A percentile compares a stretch with the other conserved stretches of the same genome.
phyloP scores from a whole-genome alignment of 2,797 vertebrate genomes.

The Sarcoramphus papa region DNA sequence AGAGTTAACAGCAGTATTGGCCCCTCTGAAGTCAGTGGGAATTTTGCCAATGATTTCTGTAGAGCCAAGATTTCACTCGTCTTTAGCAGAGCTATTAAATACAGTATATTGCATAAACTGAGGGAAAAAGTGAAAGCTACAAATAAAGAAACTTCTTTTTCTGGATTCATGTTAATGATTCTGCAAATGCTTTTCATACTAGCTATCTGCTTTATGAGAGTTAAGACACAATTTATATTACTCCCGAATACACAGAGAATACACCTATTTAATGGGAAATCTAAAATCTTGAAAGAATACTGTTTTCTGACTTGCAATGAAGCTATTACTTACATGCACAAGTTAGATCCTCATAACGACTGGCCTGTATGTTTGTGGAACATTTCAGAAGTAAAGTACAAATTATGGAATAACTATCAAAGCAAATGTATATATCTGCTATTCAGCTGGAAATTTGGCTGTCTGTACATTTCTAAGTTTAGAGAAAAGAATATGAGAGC shows the following conservation, averaged over 20 bases:
- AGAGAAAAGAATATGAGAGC: background rate
- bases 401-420: background rate
- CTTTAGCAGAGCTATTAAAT: slow-evolving; percentile 2
- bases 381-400: background rate
- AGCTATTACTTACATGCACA: background rate
- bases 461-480: background rate
- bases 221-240: background rate
- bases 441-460: background rate
- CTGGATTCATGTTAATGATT: background rate
- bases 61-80: background rate
- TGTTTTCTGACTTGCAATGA: background rate
- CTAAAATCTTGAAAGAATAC: background rate
- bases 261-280: background rate
- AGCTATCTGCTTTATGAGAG: background rate
- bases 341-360: background rate
- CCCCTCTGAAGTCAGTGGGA: slow-evolving; percentile 17
- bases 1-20: slow-evolving; percentile 29
- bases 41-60: background rate
- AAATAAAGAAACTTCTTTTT: background rate
- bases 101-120: background rate
- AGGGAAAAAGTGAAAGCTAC: background rate
- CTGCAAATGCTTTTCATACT: background rate
- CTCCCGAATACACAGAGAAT: background rate
- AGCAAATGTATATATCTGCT: background rate
- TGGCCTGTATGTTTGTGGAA: background rate